Conservation (phyloP, 1,140 invertebrate genomes). For the Centruroides sculpturatus region DNA sequence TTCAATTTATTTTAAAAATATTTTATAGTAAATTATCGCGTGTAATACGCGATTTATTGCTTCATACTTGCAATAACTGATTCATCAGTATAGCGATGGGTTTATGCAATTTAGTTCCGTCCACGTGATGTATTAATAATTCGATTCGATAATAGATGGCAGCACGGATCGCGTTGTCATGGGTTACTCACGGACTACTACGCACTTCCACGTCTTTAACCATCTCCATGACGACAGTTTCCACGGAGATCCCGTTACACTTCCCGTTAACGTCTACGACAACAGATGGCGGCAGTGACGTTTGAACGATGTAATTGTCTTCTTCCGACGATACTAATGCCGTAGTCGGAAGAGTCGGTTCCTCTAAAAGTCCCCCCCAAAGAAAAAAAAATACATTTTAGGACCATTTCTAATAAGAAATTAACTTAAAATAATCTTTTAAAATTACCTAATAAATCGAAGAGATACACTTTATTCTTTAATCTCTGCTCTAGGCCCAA, state of each 20-base stretch:
- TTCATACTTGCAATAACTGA: slow-evolving; percentile 35
- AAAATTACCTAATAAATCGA: slow-evolving; percentile 28
- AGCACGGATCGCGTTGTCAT: not conserved
- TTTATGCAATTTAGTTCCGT: slow-evolving; percentile 26
- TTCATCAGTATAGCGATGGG: slow-evolving; percentile 37
- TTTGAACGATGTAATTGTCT: slow-evolving; percentile 34
- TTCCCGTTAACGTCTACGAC: slow-evolving; percentile 21
- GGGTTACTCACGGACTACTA: too few species aligned
- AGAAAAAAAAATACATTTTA: not conserved
- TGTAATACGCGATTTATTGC: too few species aligned
- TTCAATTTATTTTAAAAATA: too few species aligned
- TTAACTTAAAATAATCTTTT: too few species aligned
- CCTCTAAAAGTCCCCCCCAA: not conserved
- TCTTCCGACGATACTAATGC: slow-evolving; percentile 16
- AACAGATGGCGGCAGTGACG: slow-evolving; percentile 30
- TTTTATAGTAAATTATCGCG: too few species aligned
- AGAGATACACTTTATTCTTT: slow-evolving; percentile 38
- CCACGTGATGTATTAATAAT: slow-evolving; percentile 1
- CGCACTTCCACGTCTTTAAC: slow-evolving; percentile 33
- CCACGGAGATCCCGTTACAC: slow-evolving; percentile 33
- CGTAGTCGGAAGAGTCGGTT: too few species aligned
- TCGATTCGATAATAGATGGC: slow-evolving; percentile 18
- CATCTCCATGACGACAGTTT: slow-evolving; percentile 33
- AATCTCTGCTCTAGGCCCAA: slow-evolving; percentile 38
- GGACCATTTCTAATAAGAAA: too few species aligned